A percentile compares a stretch with the other conserved stretches of the same genome.
These are phyloP conservation scores for Petrophora chlorosata DNA, from an alignment of 2,888 invertebrate species.

Conservation along the genomic window DNA sequence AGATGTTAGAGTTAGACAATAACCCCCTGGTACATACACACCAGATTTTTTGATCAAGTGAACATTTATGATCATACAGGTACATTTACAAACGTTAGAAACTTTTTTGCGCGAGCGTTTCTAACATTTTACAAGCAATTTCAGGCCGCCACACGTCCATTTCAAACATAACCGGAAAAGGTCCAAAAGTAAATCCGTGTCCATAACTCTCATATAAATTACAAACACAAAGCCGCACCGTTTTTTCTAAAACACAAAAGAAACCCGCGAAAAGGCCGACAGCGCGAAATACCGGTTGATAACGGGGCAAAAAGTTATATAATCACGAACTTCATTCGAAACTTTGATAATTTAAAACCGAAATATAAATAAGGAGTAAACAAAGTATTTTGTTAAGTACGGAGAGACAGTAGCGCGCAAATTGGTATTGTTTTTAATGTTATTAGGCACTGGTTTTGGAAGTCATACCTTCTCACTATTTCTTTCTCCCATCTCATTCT, in stretches of 20 bases:
- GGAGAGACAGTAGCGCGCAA: background rate
- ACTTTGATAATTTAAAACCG: slow-evolving; percentile 49
- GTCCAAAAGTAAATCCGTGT: slow-evolving; percentile 12
- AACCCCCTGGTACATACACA: too few species aligned
- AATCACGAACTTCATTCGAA: slow-evolving; percentile 42
- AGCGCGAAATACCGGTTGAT: slow-evolving; percentile 17
- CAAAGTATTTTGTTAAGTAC: slow-evolving; percentile 7
- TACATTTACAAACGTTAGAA: too few species aligned
- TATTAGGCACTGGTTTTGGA: too few species aligned
- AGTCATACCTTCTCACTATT: too few species aligned
- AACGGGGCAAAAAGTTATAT: slow-evolving; percentile 33
- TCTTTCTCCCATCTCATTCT: too few species aligned
- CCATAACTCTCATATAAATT: slow-evolving; percentile 23
- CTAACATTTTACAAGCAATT: too few species aligned
- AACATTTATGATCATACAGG: too few species aligned
- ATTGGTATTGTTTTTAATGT: too few species aligned
- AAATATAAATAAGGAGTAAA: slow-evolving; percentile 30
- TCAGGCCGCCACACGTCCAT: too few species aligned
- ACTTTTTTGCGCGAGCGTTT: too few species aligned
- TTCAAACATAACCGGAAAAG: slow-evolving; percentile 17
- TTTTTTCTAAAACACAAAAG: slow-evolving; percentile 22
- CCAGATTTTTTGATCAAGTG: too few species aligned
- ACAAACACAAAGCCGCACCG: slow-evolving; percentile 17
- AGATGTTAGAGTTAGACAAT: too few species aligned
- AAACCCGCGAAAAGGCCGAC: slow-evolving; percentile 13